Base-by-base conservation (phyloP, 2,888 invertebrate species). In the Temnothorax rugatulus region DNA sequence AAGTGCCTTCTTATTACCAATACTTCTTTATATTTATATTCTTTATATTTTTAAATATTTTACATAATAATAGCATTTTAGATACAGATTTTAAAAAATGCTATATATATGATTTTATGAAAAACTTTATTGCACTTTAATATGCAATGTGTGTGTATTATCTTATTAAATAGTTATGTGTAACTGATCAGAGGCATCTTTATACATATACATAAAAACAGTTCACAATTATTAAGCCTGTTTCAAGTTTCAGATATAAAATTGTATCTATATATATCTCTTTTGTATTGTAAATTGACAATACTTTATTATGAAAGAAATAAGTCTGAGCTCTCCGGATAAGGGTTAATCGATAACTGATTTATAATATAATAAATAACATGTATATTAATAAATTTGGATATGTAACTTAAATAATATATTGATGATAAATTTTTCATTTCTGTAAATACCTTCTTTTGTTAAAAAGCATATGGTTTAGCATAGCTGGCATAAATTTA, bases 341-440 rank as follows among this genome's bases (percentile, higher is more conserved):
- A 91, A 92, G 92, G 91, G 90, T 92, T 89, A 88, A 89, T 88
- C 54, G 61, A 73, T 15, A 47, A 54, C 9, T 47, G 1, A 44
- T 13, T 71, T 71, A 47, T 47, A 47, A 34, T 18, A 4, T 59
- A 69, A 79, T 57, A 54, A 59, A 57, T 15, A 29, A 38, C 13
- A 76, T 4, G 15, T 13, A 54, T n/a, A 13, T 68, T 13, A 18
- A 66, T 44, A 71, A 38, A 69, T 34, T 25, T 68, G 15, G 4
- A 4, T 52, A 7, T 59, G 4, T 29, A 59, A 47, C 21, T 44
- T 69, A 21, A 79, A 47, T 18, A 52, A 3, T n/a, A 68, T 41
- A 34, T 34, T 38, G 57, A 7, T 41, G 15, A 9, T 57, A 4
- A 25, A 29, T 25, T n/a, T 29, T 54, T 66, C 18, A 25, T 52